Percentiles rank a stretch among this genome's conserved stretches.
Evolutionary conservation across 1,140 invertebrate genomes (phyloP).

Genomic region (Zaprionus kolodkinae): DNA sequence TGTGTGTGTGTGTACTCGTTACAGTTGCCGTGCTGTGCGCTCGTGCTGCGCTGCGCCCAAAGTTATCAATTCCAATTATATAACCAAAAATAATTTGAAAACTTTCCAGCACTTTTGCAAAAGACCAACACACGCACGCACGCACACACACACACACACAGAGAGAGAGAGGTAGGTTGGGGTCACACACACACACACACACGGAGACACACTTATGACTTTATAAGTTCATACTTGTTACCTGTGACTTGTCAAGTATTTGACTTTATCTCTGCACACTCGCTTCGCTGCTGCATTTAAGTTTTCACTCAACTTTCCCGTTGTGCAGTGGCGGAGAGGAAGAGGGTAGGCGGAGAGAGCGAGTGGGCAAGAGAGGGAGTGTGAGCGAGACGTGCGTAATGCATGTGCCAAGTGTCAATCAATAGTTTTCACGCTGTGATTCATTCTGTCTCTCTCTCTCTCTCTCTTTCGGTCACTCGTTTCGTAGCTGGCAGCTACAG

Average conservation of each 20-base stretch:
- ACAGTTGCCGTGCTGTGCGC: conserved; percentile 23
- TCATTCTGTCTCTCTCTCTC: background rate
- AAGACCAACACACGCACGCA: conserved; percentile 58
- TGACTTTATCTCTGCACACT: conserved; percentile 77
- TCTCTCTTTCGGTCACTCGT: background rate
- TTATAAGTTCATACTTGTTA: conserved; percentile 81
- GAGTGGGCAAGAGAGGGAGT: background rate
- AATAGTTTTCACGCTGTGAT: background rate
- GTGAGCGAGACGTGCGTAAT: background rate
- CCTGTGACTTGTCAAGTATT: conserved; percentile 82
- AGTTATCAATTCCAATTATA: conserved; percentile 83
- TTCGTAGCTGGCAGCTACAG: conserved; percentile 1
- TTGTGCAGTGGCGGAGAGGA: conserved; percentile 8
- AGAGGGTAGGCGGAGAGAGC: background rate
- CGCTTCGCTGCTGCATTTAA: conserved; percentile 56
- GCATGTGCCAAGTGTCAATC: conserved; percentile 6
- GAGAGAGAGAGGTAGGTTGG: conserved; percentile 16
- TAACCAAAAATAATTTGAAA: conserved; percentile 83
- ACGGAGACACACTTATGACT: conserved; percentile 58
- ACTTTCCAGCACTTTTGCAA: conserved; percentile 76
- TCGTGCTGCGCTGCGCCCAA: conserved; percentile 51
- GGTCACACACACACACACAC: conserved; percentile 18
- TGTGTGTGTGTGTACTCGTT: conserved; percentile 35
- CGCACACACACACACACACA: conserved; percentile 24
- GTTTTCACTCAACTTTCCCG: conserved; percentile 66